Evolutionary conservation across 2,888 invertebrate species (phyloP), one percentile per base, ranked within the genome.

Genomic region (Tachina lurida): DNA sequence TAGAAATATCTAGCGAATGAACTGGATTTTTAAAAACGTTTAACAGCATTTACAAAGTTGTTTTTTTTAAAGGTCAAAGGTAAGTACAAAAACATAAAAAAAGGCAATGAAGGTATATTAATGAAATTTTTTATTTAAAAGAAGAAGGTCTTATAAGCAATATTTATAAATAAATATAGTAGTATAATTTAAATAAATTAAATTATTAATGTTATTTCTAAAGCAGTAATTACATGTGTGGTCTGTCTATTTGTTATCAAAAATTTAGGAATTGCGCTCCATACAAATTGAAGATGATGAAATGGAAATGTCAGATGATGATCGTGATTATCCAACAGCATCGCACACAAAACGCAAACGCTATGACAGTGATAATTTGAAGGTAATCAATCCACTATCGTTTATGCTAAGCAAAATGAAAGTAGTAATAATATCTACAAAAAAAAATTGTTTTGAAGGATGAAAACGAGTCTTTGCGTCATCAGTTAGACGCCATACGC

Each of bases 401-500:
- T 7, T 68, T 56, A 67, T 39, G 15, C 2, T 63, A 41, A 47
- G 13, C 15, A 62, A 62, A 62, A 31, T 31, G 15, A 1, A 9
- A 43, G 13, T 47, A 10, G 10, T 47, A 70, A 60, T 62, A 31
- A 31, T 31, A 31, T 4, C 31, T 31, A 31, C 2, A 31, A 39
- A 1, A 7, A 19, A 60, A 71, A 47, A 47, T 41, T 75, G 10
- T 58, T 56, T 89, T 88, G 45, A 83, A 96, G 95, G 96, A 97
- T 86, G 98, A 98, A 91, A 98, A 98, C 91, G 98, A 98, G 89
- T 96, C 96, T 88, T 94, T 98, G 45, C 95, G 96, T 84, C 98
- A 98, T 93, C 97, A 98, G 93, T 92, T 98, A 89, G 98, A 98
- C 93, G 98, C 98, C 0, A 97, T 97, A 91, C 97, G 97, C 92